A percentile compares a stretch with the other conserved stretches of the same genome.
phyloP scores from a whole-genome alignment of 2,888 invertebrate species.

The Achlya flavicornis region DNA sequence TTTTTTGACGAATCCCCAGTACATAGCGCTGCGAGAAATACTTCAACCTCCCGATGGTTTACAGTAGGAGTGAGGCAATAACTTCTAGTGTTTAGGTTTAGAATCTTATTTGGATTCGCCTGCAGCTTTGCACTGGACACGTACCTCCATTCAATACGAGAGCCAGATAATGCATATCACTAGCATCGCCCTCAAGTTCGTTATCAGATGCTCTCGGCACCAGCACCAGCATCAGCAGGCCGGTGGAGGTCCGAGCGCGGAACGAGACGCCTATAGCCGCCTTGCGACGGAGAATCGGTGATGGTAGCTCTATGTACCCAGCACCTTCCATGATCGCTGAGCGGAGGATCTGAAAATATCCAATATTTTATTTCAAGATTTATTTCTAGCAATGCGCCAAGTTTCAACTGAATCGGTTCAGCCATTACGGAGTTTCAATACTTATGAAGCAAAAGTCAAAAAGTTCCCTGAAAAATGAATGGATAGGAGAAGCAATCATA shows the following conservation, averaged over 20 bases:
- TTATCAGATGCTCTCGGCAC: conserved; percentile 35
- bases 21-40: too few species aligned
- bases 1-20: too few species aligned
- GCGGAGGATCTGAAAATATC: conserved; percentile 83
- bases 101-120: too few species aligned
- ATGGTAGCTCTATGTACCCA: conserved; percentile 90
- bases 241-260: conserved; percentile 86
- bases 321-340: conserved; percentile 91
- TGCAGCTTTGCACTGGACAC: neutral
- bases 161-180: conserved; percentile 61
- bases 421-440: too few species aligned
- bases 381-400: neutral
- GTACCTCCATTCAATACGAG: conserved; percentile 62
- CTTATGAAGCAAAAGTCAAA: too few species aligned
- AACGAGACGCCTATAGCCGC: conserved; percentile 91
- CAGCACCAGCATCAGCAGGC: conserved; percentile 88
- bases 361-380: too few species aligned
- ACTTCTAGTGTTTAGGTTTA: too few species aligned
- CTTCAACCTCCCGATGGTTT: too few species aligned
- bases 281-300: conserved; percentile 87
- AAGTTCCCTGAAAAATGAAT: too few species aligned
- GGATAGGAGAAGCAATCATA: too few species aligned
- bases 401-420: too few species aligned
- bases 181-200: conserved; percentile 55
- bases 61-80: too few species aligned